phyloP scores from a whole-genome alignment of 2,113 vertebrate genomes.

The Cichladusa arquata region DNA sequence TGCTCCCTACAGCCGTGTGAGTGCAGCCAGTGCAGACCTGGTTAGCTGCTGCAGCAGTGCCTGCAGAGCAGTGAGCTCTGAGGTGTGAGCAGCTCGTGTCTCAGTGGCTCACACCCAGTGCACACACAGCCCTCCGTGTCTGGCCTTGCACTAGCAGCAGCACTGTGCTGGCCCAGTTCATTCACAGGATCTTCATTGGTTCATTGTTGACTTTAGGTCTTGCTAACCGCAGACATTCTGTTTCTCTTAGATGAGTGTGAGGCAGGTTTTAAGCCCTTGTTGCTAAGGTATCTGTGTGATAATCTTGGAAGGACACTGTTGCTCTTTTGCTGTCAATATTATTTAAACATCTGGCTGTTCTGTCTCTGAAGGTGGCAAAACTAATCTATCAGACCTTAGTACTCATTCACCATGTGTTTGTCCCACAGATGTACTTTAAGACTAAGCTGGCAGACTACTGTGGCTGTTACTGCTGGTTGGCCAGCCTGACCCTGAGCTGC shows the following conservation, averaged over 20 bases:
- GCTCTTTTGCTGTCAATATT: neutral
- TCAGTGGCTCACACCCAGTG: accelerated
- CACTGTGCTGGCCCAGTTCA: neutral
- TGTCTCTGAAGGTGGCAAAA: neutral
- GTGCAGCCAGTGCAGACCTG: neutral
- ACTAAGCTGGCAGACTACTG: neutral
- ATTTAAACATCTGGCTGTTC: neutral
- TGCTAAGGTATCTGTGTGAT: accelerated
- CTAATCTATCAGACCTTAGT: neutral
- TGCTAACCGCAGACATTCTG: neutral
- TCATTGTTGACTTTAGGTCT: neutral
- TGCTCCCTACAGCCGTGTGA: neutral
- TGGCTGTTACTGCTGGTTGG: neutral
- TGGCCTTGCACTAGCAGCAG: neutral
- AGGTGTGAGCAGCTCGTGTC: neutral
- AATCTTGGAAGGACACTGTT: neutral
- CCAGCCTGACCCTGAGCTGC: neutral
- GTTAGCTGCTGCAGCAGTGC: neutral
- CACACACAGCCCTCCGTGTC: neutral
- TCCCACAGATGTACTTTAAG: neutral
- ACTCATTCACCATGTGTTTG: neutral
- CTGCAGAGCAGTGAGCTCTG: neutral
- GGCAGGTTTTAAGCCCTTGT: neutral
- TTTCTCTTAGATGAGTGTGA: neutral
- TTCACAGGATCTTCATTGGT: neutral